These are phyloP conservation scores for Cirrhinus mrigala DNA, from an alignment of 2,797 vertebrate genomes.

Conservation along the genomic window DNA sequence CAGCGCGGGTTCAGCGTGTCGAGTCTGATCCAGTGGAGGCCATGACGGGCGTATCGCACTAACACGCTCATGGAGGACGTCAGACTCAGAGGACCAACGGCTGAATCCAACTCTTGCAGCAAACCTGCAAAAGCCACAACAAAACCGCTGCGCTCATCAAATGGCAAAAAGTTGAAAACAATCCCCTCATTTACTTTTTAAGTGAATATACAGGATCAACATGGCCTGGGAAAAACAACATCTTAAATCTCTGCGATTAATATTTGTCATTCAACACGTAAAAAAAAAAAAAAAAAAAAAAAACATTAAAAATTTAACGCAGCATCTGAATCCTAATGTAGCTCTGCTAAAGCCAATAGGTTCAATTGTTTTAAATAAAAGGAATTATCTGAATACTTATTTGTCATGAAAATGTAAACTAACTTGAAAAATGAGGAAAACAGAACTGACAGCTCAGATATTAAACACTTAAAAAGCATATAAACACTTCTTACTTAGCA, in stretches of 20 bases:
- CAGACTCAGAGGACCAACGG: constrained; percentile 79
- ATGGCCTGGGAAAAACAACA: too few species aligned
- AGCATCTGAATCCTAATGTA: not conserved
- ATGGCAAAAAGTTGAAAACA: too few species aligned
- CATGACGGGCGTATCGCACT: constrained; percentile 87
- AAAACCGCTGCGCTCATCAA: too few species aligned
- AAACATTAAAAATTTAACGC: not conserved
- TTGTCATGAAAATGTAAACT: not conserved
- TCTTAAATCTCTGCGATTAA: not conserved
- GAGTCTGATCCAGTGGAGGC: constrained; percentile 88
- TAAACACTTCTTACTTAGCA: too few species aligned
- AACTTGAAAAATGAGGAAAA: not conserved
- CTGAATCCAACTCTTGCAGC: constrained; percentile 84
- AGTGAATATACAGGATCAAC: not conserved
- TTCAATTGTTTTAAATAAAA: too few species aligned
- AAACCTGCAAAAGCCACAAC: constrained; percentile 78
- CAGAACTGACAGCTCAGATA: too few species aligned
- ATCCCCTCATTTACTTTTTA: not conserved
- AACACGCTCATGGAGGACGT: constrained; percentile 84
- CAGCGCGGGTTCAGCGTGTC: constrained; percentile 79
- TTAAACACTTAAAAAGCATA: too few species aligned
- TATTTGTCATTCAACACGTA: not conserved
- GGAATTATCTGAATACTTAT: not conserved
- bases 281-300: not conserved
- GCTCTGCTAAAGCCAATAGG: too few species aligned